Evolutionary conservation across 2,888 invertebrate genomes (phyloP).

Genomic region (Papilio elwesi): DNA sequence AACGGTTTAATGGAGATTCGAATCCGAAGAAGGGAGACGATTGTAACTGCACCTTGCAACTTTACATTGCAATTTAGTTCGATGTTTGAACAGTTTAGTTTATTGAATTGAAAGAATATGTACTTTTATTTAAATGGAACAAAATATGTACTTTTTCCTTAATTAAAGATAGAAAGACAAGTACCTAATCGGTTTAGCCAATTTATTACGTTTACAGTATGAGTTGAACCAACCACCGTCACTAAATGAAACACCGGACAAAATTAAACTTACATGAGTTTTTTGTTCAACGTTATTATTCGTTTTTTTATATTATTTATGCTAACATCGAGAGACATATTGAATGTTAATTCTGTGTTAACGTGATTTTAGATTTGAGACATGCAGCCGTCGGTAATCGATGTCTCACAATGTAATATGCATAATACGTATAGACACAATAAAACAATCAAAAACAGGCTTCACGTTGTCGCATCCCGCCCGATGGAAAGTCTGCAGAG

Average conservation of each 20-base stretch:
- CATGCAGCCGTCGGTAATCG: background rate
- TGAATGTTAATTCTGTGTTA: background rate
- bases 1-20: slow-evolving; percentile 56
- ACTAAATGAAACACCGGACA: too few species aligned
- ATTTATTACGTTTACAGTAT: background rate
- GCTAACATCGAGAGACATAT: background rate
- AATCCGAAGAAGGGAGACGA: slow-evolving; percentile 39
- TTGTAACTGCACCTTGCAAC: slow-evolving; percentile 32
- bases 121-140: too few species aligned
- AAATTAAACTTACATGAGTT: too few species aligned
- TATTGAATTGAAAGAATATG: slow-evolving; percentile 1
- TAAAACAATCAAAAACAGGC: slow-evolving; percentile 44
- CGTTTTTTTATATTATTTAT: background rate
- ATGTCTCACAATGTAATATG: background rate
- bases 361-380: background rate
- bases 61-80: background rate
- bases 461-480: slow-evolving; percentile 47
- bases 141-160: too few species aligned
- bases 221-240: too few species aligned
- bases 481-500: slow-evolving; percentile 61
- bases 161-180: too few species aligned
- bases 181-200: too few species aligned
- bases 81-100: background rate
- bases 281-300: too few species aligned
- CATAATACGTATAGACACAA: slow-evolving; percentile 23